A percentile compares a stretch with the other conserved stretches of the same genome.
Evolutionary conservation across 2,797 vertebrate genomes (phyloP).

Genomic region (Alcedo quadribrachys): DNA sequence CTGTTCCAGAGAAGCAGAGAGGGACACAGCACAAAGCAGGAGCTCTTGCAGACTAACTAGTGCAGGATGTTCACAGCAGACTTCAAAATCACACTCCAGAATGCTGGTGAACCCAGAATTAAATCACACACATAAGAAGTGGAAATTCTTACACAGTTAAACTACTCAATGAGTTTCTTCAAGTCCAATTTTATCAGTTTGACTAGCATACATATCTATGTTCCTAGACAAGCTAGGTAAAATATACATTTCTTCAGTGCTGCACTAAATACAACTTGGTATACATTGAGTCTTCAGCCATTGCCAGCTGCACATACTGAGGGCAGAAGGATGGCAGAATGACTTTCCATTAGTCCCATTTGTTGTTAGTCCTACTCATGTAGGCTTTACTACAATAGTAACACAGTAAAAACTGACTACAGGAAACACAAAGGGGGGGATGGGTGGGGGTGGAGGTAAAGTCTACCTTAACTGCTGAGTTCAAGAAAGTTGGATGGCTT

Average conservation of each 20-base stretch:
- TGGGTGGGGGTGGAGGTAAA: no score
- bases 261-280: neutral
- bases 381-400: neutral
- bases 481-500: neutral
- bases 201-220: neutral
- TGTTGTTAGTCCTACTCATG: neutral
- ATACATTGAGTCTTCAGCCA: neutral
- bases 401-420: neutral
- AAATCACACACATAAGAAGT: neutral
- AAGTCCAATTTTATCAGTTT: neutral
- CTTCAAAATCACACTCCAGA: neutral
- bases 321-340: neutral
- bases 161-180: neutral
- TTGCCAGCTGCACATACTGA: neutral
- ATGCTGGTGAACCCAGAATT: neutral
- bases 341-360: neutral
- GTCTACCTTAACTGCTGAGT: neutral
- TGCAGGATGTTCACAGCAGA: accelerated
- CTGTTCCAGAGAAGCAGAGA: neutral
- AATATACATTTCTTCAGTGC: neutral
- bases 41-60: neutral
- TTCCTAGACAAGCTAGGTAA: neutral
- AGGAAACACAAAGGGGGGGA: neutral
- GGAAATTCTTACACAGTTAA: neutral
- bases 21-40: neutral